Base-by-base conservation (phyloP, 2,113 vertebrate species). In the Colinus virginianus region DNA sequence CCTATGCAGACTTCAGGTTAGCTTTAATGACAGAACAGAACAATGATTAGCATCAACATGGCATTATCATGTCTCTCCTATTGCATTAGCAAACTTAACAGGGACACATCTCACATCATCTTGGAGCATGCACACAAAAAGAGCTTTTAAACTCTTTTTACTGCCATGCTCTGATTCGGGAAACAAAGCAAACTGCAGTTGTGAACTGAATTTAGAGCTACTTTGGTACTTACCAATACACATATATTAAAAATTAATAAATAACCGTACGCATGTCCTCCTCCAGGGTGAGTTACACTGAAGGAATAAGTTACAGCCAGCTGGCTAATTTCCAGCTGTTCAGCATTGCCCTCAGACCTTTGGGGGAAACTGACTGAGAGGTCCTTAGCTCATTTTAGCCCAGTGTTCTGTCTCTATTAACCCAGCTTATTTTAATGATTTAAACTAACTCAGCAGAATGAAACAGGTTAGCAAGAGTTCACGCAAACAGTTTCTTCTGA, bases 391-490 rank as follows among this genome's bases (percentile, higher is more conserved):
- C 66, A 40, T 53, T 88, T 61, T 5, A 16, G 46, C 18, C 61
- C 85, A 86, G 64, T 5, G 63, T 78, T 48, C 25, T 7, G 22
- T 75, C 68, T 79, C 75, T 67, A 64, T 68, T 75, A 91, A 81
- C 76, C 71, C 61, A 88, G 42, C 43, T 67, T 46, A 51, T 51
- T 85, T 71, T 59, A 91, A 80, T 13, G 2, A 68, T 78, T 86
- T 67, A 17, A 93, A 93, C 34, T 30, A 90, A 68, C 76, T 71
- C 72, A 90, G 62, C 61, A 90, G 88, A 88, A 90, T 64, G 28
- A 81, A 90, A 68, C 26, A 55, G 92, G 92, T 78, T 93, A 96
- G 56, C 22, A 80, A 71, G 76, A 93, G 92, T 88, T 94, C 92
- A 94, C 14, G 32, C 49, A 74, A 79, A 67, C 25, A 59, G 42